phyloP scores from a whole-genome alignment of 2,113 vertebrate species.

The Odocoileus virginianus region DNA sequence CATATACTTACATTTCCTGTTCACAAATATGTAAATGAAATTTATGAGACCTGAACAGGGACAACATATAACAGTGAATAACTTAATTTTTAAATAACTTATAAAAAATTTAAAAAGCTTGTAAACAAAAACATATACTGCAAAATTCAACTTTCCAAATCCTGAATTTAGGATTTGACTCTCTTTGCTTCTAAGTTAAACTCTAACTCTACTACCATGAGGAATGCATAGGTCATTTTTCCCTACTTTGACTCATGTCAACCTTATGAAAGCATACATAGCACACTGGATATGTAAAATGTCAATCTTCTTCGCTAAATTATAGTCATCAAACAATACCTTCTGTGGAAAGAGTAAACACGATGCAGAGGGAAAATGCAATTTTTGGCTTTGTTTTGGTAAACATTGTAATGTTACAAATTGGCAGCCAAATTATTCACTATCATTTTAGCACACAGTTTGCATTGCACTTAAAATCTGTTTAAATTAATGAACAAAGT shows the following conservation, averaged over 20 bases:
- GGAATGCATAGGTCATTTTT: neutral
- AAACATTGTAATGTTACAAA: neutral
- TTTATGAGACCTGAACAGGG: neutral
- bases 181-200: neutral
- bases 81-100: neutral
- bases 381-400: constrained; percentile 8
- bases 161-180: neutral
- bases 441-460: neutral
- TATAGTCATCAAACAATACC: neutral
- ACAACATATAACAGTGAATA: neutral
- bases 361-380: neutral
- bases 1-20: neutral
- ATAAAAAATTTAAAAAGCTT: neutral
- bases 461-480: neutral
- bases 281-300: neutral
- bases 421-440: neutral
- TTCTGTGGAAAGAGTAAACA: neutral
- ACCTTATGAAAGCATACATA: neutral
- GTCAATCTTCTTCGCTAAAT: neutral
- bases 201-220: neutral
- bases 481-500: neutral
- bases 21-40: neutral
- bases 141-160: neutral
- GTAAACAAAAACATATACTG: neutral
- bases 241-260: neutral